Base-by-base conservation (phyloP, 2,888 invertebrate species). In the Microplitis manilae region DNA sequence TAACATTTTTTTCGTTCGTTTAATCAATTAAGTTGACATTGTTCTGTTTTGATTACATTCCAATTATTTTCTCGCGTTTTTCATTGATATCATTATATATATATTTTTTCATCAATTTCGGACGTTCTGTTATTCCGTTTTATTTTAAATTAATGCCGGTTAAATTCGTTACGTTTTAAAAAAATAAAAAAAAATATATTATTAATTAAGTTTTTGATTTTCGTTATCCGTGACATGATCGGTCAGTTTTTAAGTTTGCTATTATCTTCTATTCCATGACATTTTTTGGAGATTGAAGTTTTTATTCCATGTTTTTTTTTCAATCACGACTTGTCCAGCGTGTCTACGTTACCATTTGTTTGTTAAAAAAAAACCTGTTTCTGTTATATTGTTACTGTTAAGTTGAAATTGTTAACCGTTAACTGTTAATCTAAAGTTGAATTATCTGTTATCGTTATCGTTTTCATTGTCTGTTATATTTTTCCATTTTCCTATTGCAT, bases 51-150 rank as follows among this genome's bases (percentile, higher is more conserved):
- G 13, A 50, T 50, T 50, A 50, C 50, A 50, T 13, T 13, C 8
- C 1, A 50, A 30, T 30, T 30, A 4, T 30, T 30, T 30, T 30
- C 30, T 4, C 30, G 30, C 30, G 30, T 30, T 30, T 30, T 30
- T 30, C 30, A 30, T 30, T 30, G 2, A 4, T 30, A 30, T 30
- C 4, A 30, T 4, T 30, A 2, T 30, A 20, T 30, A 30, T 30
- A n/a, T 17, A 17, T 17, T 17, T 17, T 69, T 40, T 39, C 4
- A 50, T 50, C 15, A 75, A 67, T 15, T 69, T 6, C 69, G 60
- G 65, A 77, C 73, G 68, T 73, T 75, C 73, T 77, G 77, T 79
- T 78, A 64, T 20, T 15, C 59, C 79, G 79, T 79, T 30, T 65
- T 39, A 38, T 79, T 30, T 65, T 39, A 38, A 39, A 60, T 65